phyloP scores from a whole-genome alignment of 2,797 vertebrate species.

The Microctenopoma steveboyesi region DNA sequence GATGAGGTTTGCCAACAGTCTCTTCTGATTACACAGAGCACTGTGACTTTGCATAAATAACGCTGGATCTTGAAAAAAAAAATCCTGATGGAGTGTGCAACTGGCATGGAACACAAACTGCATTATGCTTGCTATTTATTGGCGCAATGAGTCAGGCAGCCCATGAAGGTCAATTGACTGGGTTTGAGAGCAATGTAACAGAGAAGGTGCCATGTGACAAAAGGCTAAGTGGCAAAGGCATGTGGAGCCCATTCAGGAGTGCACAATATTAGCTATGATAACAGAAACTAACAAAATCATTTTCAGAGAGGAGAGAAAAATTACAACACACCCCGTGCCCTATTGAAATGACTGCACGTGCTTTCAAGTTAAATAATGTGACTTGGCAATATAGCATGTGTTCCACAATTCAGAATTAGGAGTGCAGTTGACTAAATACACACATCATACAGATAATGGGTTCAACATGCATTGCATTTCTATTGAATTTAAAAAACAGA shows the following conservation, averaged over 20 bases:
- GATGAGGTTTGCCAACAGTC: conserved; percentile 23
- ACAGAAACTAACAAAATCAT: conserved; percentile 74
- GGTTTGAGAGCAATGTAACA: conserved; percentile 67
- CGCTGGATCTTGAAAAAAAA: conserved; percentile 42
- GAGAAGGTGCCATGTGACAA: conserved; percentile 68
- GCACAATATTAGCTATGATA: conserved; percentile 60
- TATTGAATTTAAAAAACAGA: conserved; percentile 4
- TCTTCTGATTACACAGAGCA: conserved; percentile 21
- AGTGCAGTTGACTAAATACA: neutral
- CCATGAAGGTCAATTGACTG: conserved; percentile 79
- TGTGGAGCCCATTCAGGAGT: conserved; percentile 59
- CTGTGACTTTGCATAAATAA: conserved; percentile 57
- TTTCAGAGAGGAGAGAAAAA: conserved; percentile 55
- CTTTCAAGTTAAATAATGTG: conserved; percentile 55
- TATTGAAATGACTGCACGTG: conserved; percentile 57
- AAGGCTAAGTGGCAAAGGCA: conserved; percentile 70
- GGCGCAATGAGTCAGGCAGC: conserved; percentile 66
- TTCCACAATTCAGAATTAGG: conserved; percentile 31
- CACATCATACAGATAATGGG: neutral
- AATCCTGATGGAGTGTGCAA: conserved; percentile 32
- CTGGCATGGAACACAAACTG: conserved; percentile 55
- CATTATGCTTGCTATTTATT: conserved; percentile 71
- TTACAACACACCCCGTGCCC: conserved; percentile 50
- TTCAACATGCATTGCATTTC: neutral
- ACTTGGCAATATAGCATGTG: conserved; percentile 44